Evolutionary conservation across 1,140 invertebrate genomes (phyloP), one percentile per base, ranked within the genome.

Genomic region (Drosophila carrolli): DNA sequence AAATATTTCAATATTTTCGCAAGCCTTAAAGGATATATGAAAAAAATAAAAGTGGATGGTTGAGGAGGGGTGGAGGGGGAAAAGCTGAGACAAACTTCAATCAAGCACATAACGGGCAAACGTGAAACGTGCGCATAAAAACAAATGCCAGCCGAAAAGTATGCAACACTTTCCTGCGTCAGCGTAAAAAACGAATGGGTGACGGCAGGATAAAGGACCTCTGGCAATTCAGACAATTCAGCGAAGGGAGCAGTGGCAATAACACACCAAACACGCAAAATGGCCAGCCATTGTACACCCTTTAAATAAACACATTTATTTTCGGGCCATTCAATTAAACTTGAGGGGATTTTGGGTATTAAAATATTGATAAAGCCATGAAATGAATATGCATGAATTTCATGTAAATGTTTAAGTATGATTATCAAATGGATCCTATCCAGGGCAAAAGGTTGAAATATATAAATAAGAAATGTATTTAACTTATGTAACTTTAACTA

Each of bases 91-190:
- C 65, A 57, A 62, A 76, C 66, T 77, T 81, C 71, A 81, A 66
- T 81, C 72, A 76, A 65, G 77, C 75, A 76, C 62, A 76, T 75
- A 75, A 68, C 46, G 29, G 51, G 43, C 38, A 37, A 58, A 63
- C 58, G 56, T 55, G 75, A 77, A 77, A 81, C 67, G 81, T 66
- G 67, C 67, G 68, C 78, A 85, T 78, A 85, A 85, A 85, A 85
- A 85, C 74, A 81, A 85, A 81, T 85, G 68, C 61, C 78, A 81
- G 73, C 63, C 77, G 67, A 85, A 81, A 84, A 83, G 78, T 79
- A 82, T 82, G 80, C 80, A 82, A 82, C 79, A 82, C 79, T 75
- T 78, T 59, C 63, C 82, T 79, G 72, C 71, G 71, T 83, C 80
- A 83, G 80, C 75, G 58, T 44, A 79, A 82, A 75, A 73, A 57